Evolutionary conservation across 2,113 vertebrate genomes (phyloP).

Genomic region (Psilopsiagon aymara): DNA sequence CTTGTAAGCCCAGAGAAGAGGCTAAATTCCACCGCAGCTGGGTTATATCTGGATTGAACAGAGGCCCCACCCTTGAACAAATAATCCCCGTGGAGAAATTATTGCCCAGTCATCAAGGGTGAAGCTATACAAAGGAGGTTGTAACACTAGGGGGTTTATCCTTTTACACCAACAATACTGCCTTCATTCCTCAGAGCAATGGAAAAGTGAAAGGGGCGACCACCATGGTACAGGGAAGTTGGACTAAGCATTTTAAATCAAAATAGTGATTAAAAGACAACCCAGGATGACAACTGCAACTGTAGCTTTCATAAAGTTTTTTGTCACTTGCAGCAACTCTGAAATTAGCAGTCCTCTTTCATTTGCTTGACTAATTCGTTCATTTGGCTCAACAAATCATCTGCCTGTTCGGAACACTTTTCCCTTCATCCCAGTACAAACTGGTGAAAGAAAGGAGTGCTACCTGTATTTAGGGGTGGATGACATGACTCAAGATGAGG

Average conservation of each 20-base stretch:
- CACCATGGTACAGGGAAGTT: background rate
- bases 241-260: background rate
- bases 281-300: background rate
- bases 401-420: background rate
- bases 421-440: background rate
- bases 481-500: background rate
- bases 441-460: background rate
- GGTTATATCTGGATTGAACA: conserved; percentile 10
- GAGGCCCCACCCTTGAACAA: conserved; percentile 20
- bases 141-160: conserved; percentile 23
- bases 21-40: background rate
- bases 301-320: background rate
- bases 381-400: background rate
- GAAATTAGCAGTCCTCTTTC: background rate
- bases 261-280: background rate
- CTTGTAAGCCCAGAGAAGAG: conserved; percentile 1
- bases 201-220: background rate
- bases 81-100: conserved; percentile 45
- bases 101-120: background rate
- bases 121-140: conserved; percentile 29
- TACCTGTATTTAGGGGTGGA: background rate
- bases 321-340: background rate
- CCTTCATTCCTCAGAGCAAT: background rate
- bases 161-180: background rate
- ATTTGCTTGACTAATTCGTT: background rate